Evolutionary conservation across 2,888 invertebrate species (phyloP), one percentile per base, ranked within the genome.

Genomic region (Sinotaia quadrata): DNA sequence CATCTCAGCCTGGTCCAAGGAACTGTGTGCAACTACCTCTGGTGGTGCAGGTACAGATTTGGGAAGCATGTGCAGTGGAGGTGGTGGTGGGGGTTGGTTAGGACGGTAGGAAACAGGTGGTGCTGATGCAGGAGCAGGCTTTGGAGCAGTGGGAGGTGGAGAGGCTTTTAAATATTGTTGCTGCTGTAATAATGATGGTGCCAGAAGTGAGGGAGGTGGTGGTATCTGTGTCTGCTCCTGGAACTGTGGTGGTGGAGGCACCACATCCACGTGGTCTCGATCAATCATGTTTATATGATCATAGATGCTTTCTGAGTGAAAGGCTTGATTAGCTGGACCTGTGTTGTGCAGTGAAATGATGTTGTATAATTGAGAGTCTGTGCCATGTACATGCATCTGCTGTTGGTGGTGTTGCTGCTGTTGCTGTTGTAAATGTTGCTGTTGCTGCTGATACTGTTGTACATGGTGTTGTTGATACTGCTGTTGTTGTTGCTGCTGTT

Each of bases 71-170:
- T n/a, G n/a, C n/a, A n/a, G n/a, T 31, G 75, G 71, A 15, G 73
- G 71, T 7, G 68, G 61, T 33, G 71, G 73, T 21, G 76, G 76
- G 34, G 78, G 73, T 37, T 78, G 65, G n/a, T 75, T 73, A 44
- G 76, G 75, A 12, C 75, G 70, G 29, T 71, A 71, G 51, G 71
- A 57, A 29, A 72, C 67, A 63, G 73, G 72, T 24, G 73, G 69
- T 4, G 68, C 65, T 33, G 69, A 71, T 18, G 70, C 52, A 21
- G 41, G 63, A n/a, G 54, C 27, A 24, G 75, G 66, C 49, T 72
- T 67, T 29, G 70, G 68, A 36, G 71, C 37, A 33, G 76, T 73
- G 51, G 68, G 66, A 21, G 75, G 74, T 54, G 72, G 60, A 18
- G 66, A 57, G 4, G 61, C 27, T 62, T 74, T 74, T 12, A 57